phyloP scores from a whole-genome alignment of 2,888 invertebrate genomes.

The Troglohyphantes excavatus region DNA sequence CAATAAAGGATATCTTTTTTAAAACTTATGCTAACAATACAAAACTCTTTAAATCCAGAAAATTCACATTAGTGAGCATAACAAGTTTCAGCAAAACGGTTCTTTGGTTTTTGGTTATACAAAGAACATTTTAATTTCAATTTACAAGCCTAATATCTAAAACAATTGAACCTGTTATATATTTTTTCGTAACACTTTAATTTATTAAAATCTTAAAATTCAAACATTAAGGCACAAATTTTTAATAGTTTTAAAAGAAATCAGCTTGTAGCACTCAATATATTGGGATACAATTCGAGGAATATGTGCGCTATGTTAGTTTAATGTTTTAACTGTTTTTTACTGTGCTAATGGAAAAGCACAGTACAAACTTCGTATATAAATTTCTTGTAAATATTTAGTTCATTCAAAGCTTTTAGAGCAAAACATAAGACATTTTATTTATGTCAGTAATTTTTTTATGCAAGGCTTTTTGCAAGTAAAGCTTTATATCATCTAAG shows the following conservation, averaged over 20 bases:
- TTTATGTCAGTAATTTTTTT: too few relatives aligned
- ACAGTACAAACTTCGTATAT: background rate
- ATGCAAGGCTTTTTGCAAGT: too few relatives aligned
- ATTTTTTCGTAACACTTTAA: background rate
- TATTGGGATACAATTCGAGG: background rate
- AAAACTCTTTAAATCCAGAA: background rate
- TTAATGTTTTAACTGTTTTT: too few relatives aligned
- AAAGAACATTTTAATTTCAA: background rate
- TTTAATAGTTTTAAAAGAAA: background rate
- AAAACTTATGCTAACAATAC: background rate
- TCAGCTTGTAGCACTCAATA: background rate
- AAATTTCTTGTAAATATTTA: background rate
- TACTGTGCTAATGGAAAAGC: too few relatives aligned
- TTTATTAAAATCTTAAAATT: background rate
- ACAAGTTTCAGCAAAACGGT: background rate
- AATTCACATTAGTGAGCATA: background rate
- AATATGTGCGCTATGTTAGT: background rate
- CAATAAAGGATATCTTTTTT: background rate
- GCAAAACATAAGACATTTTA: too few relatives aligned
- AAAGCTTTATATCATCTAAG: too few relatives aligned
- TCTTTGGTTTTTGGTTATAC: background rate
- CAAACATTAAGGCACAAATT: slow-evolving; percentile 3
- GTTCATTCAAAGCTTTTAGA: background rate
- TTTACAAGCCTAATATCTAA: background rate
- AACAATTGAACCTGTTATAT: background rate